Base-by-base conservation (phyloP, 2,888 invertebrate genomes). In the Lycophotia porphyrea region DNA sequence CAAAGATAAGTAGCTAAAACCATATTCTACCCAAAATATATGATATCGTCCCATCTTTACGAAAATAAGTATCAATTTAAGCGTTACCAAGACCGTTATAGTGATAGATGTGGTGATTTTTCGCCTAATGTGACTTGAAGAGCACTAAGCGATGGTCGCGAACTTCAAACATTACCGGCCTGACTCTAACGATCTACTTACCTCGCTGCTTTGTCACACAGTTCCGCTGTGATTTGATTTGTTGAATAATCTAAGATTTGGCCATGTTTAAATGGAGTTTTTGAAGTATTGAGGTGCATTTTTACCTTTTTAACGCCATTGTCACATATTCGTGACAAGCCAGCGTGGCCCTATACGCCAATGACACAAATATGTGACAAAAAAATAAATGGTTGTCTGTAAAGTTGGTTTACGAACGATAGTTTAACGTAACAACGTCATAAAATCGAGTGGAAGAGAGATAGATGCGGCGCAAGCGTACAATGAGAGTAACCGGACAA, bases 61-160 rank as follows among this genome's bases (percentile, higher is more conserved):
- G 73, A 78, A 71, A 81, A 76, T 84, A 84, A 84, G 84, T 84
- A 81, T 81, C 84, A 76, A 74, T 84, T 83, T 84, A 69, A n/a
- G 42, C 52, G 67, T 67, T 71, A 18, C 49, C 13, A 49, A 70
- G 39, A 66, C 66, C 76, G 67, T 86, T 86, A 75, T 69, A 21
- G 61, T 82, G 82, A 85, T 80, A 71, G 78, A 85, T 80, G 81
- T 24, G 72, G 78, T 73, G 71, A 87, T 89, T 88, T 85, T 76
- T 79, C 74, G 74, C 78, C 84, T 88, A 88, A 90, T 86, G 89
- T 87, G 76, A 87, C 88, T 87, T 88, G 80, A 79, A 85, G 80
- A 78, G 65, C 85, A 80, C 76, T 82, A 83, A 89, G 82, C 83
- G 85, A 74, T 76, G 80, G 61, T 78, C 34, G 76, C n/a, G 70